Conservation (phyloP, 2,797 vertebrate genomes). For the Sternotherus odoratus region DNA sequence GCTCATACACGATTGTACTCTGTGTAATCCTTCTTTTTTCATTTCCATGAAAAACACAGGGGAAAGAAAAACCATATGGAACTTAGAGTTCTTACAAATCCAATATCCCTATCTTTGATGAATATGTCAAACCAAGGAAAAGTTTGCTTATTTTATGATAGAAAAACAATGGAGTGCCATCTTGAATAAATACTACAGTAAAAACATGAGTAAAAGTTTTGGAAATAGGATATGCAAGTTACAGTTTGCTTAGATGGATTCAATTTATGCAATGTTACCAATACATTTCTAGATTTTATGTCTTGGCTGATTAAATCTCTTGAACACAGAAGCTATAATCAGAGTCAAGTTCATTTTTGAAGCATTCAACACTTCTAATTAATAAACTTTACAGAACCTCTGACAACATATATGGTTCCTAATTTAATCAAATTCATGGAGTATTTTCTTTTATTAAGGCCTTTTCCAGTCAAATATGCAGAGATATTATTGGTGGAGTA, state of each 20-base stretch:
- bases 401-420: slow-evolving; percentile 55
- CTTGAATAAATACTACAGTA: slow-evolving; percentile 50
- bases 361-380: slow-evolving; percentile 51
- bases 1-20: background rate
- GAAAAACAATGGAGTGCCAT: background rate
- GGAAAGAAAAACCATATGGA: background rate
- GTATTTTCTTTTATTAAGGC: slow-evolving; percentile 64
- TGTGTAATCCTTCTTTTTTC: background rate
- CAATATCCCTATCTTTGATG: background rate
- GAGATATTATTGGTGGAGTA: slow-evolving; percentile 44
- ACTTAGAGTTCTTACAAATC: background rate
- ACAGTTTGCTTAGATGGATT: slow-evolving; percentile 37
- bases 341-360: slow-evolving; percentile 53
- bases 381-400: slow-evolving; percentile 29
- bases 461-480: slow-evolving; percentile 22
- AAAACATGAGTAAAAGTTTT: slow-evolving; percentile 33
- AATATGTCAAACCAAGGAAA: background rate
- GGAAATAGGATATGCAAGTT: slow-evolving; percentile 22
- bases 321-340: slow-evolving; percentile 58
- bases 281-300: slow-evolving; percentile 28
- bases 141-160: background rate
- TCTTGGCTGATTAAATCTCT: slow-evolving; percentile 56
- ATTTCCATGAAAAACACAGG: background rate
- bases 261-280: slow-evolving; percentile 46
- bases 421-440: slow-evolving; percentile 75